Evolutionary conservation across 2,113 vertebrate species (phyloP), one percentile per base, ranked within the genome.

Genomic region (Galemys pyrenaicus): DNA sequence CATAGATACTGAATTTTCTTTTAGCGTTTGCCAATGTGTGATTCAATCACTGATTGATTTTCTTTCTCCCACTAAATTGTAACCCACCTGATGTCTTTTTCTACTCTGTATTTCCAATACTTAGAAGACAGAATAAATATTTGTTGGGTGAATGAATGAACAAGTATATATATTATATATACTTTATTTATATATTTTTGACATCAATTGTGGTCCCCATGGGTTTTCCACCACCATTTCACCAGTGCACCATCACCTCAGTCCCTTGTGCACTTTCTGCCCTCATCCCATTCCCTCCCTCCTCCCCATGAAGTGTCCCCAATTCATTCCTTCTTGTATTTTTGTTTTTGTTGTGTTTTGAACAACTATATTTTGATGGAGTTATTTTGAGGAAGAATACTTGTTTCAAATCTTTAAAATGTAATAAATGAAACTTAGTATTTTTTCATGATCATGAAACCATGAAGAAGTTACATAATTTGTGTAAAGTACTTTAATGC

Each of bases 331-430:
- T n/a, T n/a, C n/a, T n/a, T n/a, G n/a, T n/a, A n/a, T n/a, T n/a
- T n/a, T n/a, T n/a, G n/a, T n/a, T n/a, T n/a, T n/a, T n/a, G n/a
- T n/a, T n/a, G n/a, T n/a, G n/a, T n/a, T n/a, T n/a, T n/a, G n/a
- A n/a, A n/a, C n/a, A n/a, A 58, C 7, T 71, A 28, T 35, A 35
- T 82, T 81, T 89, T 46, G 30, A 46, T 81, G 35, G 12, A 37
- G 10, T 84, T 85, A 77, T 77, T 75, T 83, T 70, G 44, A 89
- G n/a, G 6, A 84, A 41, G 70, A 28, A 19, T 32, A 35, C 3
- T 19, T 73, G 39, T 79, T 92, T 92, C 10, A 75, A 67, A 56
- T 77, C 20, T 94, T 91, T n/a, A 89, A 96, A 92, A 81, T 37
- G 71, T 84, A 68, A 56, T 77, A 84, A 22, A 56, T 58, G 8